Conservation (phyloP, 2,113 vertebrate genomes). For the Regulus satrapa region DNA sequence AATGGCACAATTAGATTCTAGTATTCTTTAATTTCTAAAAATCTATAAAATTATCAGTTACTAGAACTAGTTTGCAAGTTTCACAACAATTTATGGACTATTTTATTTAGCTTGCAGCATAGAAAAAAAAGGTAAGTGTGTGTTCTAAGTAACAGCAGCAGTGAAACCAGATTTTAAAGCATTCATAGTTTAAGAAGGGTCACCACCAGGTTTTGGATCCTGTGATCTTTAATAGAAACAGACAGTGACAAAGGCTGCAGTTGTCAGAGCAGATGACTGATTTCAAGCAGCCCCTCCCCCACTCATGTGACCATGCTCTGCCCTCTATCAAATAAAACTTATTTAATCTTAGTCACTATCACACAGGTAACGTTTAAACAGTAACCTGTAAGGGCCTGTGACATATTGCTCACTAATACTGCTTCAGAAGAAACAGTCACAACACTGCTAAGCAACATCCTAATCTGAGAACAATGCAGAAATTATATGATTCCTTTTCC, state of each 20-base stretch:
- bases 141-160: background rate
- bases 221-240: background rate
- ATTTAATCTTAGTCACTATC: constrained; percentile 22
- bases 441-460: background rate
- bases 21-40: background rate
- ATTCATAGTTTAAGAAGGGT: background rate
- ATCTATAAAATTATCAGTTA: background rate
- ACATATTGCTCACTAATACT: background rate
- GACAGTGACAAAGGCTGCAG: background rate
- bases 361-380: constrained; percentile 13
- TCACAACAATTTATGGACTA: background rate
- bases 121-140: background rate
- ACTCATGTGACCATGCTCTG: background rate
- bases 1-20: background rate
- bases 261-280: background rate
- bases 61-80: background rate
- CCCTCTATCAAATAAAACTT: background rate
- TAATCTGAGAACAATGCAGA: background rate
- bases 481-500: background rate
- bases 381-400: background rate
- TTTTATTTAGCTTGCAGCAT: background rate
- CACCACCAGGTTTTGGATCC: background rate
- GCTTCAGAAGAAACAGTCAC: background rate
- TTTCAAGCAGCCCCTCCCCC: background rate
- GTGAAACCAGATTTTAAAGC: background rate